Evolutionary conservation across 2,797 vertebrate genomes (phyloP).

Genomic region (Sebastes dallii): DNA sequence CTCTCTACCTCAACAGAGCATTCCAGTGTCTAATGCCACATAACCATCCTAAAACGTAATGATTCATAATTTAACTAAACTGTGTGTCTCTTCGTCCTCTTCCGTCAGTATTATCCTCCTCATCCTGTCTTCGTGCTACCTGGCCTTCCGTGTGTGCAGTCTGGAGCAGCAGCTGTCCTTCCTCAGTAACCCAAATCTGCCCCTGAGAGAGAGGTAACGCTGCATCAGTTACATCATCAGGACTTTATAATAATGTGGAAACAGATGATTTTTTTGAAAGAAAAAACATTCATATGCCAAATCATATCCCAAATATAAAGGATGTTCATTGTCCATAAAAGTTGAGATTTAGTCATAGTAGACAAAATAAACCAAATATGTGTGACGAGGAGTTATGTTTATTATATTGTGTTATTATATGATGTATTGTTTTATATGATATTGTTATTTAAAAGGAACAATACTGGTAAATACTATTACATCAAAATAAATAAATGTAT

Average conservation of each 20-base stretch:
- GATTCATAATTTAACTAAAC: too few relatives aligned
- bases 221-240: not conserved
- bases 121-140: constrained; percentile 92
- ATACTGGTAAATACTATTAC: not conserved
- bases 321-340: not conserved
- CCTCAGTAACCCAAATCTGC: constrained; percentile 80
- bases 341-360: not conserved
- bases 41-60: not conserved
- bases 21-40: not conserved
- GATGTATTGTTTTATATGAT: not conserved
- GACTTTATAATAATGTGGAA: not conserved
- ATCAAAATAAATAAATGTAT: not conserved
- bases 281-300: not conserved
- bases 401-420: not conserved
- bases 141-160: constrained; percentile 94
- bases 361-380: not conserved
- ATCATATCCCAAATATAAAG: not conserved
- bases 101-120: constrained; percentile 88
- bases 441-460: not conserved
- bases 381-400: not conserved
- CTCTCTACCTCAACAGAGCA: not conserved
- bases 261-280: not conserved
- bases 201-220: constrained; percentile 84
- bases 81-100: not conserved
- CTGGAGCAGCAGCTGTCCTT: constrained; percentile 93